Base-by-base conservation (phyloP, 2,113 vertebrate genomes). In the Sakesphorus luctuosus region DNA sequence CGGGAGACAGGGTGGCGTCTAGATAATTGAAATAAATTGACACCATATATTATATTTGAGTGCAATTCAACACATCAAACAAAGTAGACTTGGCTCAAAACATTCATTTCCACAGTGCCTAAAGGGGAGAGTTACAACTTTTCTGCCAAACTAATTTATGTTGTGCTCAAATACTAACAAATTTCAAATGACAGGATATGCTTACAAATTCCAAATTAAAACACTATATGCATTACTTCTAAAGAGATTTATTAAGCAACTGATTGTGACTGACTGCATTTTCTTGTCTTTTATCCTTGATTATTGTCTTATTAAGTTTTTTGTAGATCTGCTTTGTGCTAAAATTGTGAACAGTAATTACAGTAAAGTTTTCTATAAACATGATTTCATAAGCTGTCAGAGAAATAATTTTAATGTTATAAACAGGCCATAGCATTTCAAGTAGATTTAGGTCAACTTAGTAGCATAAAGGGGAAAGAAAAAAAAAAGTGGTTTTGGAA, bases 11-110 rank as follows among this genome's bases (percentile, higher is more conserved):
- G 14, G 40, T 43, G 40, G 40, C 40, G 16, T 71, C 69, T 67
- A 61, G 36, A n/a, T 87, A 89, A 90, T 50, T 94, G 66, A 94
- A 79, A 93, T 68, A 94, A 56, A 81, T 83, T 86, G 46, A 81
- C 38, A 73, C 13, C 61, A 46, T 65, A 13, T 77, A 65, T 87
- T 84, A 50, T 35, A 88, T 79, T 89, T 74, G 76, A 65, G 17
- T 26, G 28, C 72, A 84, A 90, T 82, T 87, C 28, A 78, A 53
- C 55, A 25, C 19, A 94, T 67, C 47, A 93, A 69, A 67, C 3
- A 40, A 80, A 87, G 28, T 20, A 81, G 55, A 71, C n/a, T 73
- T 92, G 61, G 38, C 24, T 84, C 11, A 75, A 87, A 89, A 79
- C 36, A 15, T 74, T 50, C 6, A 53, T 94, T 28, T 87, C 24